phyloP scores from a whole-genome alignment of 2,888 invertebrate genomes.

The Adelphocoris suturalis region DNA sequence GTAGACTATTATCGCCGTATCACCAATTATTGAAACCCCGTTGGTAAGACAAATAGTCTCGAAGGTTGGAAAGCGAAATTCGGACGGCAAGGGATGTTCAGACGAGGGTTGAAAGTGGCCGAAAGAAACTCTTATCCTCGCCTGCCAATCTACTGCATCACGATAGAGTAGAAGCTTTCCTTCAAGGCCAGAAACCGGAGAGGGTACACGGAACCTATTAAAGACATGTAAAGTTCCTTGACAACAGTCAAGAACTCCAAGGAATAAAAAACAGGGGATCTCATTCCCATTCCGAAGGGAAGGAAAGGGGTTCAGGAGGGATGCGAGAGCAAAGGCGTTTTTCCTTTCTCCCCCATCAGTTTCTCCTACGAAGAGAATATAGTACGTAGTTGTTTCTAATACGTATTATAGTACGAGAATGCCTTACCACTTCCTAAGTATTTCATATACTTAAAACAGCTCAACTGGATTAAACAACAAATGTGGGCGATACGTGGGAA shows the following conservation, averaged over 20 bases:
- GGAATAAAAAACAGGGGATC: constrained; percentile 64
- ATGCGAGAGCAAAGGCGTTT: constrained; percentile 2
- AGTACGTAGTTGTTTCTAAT: no score
- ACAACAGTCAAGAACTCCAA: constrained; percentile 63
- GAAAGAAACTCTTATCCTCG: constrained; percentile 41
- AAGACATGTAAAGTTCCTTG: constrained; percentile 64
- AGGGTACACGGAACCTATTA: constrained; percentile 53
- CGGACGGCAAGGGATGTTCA: background rate
- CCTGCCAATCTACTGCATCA: constrained; percentile 56
- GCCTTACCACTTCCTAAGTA: background rate
- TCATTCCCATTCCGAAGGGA: constrained; percentile 52
- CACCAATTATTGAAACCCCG: no score
- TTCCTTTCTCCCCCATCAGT: constrained; percentile 22
- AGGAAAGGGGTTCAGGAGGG: background rate
- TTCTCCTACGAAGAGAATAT: constrained; percentile 7
- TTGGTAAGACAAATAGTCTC: no score
- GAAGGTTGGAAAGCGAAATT: background rate
- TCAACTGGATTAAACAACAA: no score
- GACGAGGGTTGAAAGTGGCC: constrained; percentile 29
- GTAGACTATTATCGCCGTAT: no score
- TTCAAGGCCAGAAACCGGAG: constrained; percentile 33
- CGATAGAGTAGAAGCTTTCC: constrained; percentile 51
- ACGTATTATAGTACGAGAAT: background rate
- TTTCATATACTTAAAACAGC: no score
- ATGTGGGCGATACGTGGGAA: no score